phyloP scores from a whole-genome alignment of 2,113 vertebrate species.

The Erinaceus europaeus region DNA sequence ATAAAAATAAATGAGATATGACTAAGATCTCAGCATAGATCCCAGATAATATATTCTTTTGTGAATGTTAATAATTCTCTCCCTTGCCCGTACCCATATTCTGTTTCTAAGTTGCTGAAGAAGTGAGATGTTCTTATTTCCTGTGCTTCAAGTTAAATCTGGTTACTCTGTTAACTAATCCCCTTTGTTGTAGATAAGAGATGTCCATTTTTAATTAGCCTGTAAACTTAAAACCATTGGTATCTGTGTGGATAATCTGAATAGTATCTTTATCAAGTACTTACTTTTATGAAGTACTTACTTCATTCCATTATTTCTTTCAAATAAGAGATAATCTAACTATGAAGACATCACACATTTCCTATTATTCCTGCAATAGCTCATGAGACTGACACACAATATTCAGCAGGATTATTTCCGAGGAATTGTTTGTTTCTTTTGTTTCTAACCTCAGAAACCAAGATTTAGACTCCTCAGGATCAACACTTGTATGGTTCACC shows the following conservation, averaged over 20 bases:
- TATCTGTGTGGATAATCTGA: neutral
- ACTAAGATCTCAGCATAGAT: neutral
- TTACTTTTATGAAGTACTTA: no score
- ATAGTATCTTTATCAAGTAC: neutral
- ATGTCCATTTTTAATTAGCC: neutral
- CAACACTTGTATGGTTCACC: neutral
- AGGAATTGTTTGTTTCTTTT: neutral
- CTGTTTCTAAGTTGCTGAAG: neutral
- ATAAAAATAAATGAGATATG: neutral
- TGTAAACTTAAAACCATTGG: neutral
- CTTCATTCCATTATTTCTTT: no score
- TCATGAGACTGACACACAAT: neutral
- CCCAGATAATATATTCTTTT: neutral
- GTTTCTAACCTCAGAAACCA: neutral
- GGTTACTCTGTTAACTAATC: no score
- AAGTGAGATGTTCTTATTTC: neutral
- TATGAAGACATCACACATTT: neutral
- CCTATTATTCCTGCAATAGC: neutral
- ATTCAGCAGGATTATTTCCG: neutral
- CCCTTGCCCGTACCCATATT: neutral
- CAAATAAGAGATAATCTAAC: neutral
- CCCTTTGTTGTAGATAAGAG: neutral
- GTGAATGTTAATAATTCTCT: neutral
- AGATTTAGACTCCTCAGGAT: neutral
- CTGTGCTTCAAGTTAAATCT: neutral